Evolutionary conservation across 2,888 invertebrate genomes (phyloP).

Genomic region (Parochlus steinenii): DNA sequence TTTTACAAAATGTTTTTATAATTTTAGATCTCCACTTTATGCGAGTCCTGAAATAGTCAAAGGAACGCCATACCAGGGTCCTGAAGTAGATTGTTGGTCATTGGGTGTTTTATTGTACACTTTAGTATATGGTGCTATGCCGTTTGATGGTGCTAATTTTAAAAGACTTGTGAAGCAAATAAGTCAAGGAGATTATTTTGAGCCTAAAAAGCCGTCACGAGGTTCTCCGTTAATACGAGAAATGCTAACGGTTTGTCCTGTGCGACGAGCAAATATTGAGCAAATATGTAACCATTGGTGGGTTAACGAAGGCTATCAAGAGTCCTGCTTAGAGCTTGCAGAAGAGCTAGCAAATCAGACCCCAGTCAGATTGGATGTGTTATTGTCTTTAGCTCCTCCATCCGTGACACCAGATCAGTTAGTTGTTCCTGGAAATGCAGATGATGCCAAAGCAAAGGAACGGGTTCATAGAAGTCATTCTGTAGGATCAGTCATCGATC

Average conservation of each 20-base stretch:
- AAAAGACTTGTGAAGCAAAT: conserved; percentile 92
- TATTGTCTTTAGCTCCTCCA: conserved; percentile 72
- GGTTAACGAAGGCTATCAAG: conserved; percentile 77
- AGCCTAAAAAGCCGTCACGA: conserved; percentile 84
- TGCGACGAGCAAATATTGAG: conserved; percentile 77
- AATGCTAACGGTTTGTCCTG: conserved; percentile 85
- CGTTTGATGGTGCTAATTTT: conserved; percentile 96
- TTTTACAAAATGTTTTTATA: too few relatives aligned
- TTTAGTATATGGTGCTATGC: conserved; percentile 98
- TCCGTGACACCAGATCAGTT: conserved; percentile 58
- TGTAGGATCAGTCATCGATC: conserved; percentile 56
- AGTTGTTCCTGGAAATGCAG: conserved; percentile 42
- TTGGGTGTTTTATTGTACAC: conserved; percentile 94
- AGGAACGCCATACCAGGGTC: conserved; percentile 91
- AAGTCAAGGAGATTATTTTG: conserved; percentile 93
- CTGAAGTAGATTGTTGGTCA: conserved; percentile 91
- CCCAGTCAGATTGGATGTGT: conserved; percentile 71
- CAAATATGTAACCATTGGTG: conserved; percentile 95
- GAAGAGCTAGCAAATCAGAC: conserved; percentile 82
- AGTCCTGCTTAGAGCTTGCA: conserved; percentile 68
- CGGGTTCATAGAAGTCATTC: conserved; percentile 46
- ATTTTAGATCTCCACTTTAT: conserved; percentile 89
- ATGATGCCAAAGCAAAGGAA: conserved; percentile 31
- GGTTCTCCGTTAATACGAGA: conserved; percentile 88
- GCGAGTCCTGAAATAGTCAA: conserved; percentile 96